Base-by-base conservation (phyloP, 2,113 vertebrate genomes). In the Laticauda colubrina region DNA sequence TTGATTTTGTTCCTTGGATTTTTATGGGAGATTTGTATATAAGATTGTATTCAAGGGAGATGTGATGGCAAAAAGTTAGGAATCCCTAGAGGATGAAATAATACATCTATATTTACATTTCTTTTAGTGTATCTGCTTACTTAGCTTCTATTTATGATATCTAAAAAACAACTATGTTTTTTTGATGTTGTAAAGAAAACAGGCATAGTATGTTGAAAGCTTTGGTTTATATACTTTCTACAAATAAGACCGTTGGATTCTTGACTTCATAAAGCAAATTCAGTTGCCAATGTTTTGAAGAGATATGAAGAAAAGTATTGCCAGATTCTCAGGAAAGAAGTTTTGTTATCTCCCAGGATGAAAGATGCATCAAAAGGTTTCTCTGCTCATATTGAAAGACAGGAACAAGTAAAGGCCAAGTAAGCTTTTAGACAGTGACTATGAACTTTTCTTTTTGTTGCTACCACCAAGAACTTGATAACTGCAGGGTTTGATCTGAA, bases 401-500 rank as follows among this genome's bases (percentile, higher is more conserved):
- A 90, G 34, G 91, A 0, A 18, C 90, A 43, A 56, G 75, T 39
- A 94, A 94, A 94, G 45, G 87, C 39, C 24, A 45, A 90, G 21
- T 55, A 87, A 61, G 2, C 2, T 96, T 48, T 29, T 48, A 57
- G 54, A 21, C 0, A 43, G 55, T 53, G 15, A 14, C 39, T 93
- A 24, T 29, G 64, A 93, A 92, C 48, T 11, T 89, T 3, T 93
- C 93, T 92, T 94, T n/a, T 57, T 93, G 48, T 8, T 64, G 34
- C 91, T 57, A 14, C 43, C 89, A 89, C 2, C 45, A 89, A 85
- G 43, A 93, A 39, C 43, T 90, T 85, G 57, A 94, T 90, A 94
- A 89, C 18, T 93, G 81, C 55, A 93, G 12, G 0, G 87, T 96
- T 95, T 94, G 54, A 95, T 91, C 34, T 89, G 39, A 86, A 95